These are phyloP conservation scores for Platygyra sinensis DNA, from an alignment of 64 coral and sea anemone genomes.

Conservation along the genomic window DNA sequence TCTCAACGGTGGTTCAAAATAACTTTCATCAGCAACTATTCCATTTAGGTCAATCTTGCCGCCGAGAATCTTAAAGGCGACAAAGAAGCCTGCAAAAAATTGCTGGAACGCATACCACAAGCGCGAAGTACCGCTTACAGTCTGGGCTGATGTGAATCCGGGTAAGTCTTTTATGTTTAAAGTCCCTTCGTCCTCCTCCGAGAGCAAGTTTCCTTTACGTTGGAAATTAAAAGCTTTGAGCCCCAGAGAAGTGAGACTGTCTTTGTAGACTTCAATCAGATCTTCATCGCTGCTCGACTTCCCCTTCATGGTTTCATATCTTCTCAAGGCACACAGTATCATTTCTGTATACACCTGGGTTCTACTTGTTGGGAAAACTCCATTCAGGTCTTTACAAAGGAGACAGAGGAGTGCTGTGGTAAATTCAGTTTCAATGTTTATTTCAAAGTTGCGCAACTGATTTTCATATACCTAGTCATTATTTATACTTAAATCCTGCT, in stretches of 20 bases:
- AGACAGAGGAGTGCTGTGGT: slow-evolving; percentile 3
- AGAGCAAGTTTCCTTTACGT: neutral
- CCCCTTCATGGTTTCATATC: neutral
- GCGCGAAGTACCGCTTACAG: neutral
- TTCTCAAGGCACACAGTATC: neutral
- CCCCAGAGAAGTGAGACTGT: neutral
- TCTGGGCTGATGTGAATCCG: neutral
- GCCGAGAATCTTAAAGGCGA: neutral
- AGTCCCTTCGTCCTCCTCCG: neutral
- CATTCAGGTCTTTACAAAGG: slow-evolving; percentile 10
- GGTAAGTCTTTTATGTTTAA: neutral
- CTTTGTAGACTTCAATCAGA: neutral
- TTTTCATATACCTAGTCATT: too few species aligned
- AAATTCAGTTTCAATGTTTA: too few species aligned
- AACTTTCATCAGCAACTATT: neutral
- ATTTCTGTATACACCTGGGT: neutral
- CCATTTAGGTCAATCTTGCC: neutral
- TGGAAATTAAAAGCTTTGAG: neutral
- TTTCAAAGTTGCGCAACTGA: too few species aligned
- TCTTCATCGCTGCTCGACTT: neutral
- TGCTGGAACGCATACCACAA: neutral
- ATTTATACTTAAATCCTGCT: too few species aligned
- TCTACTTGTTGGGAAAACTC: neutral
- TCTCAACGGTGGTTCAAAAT: neutral
- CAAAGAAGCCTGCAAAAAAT: slow-evolving; percentile 28